Evolutionary conservation across 2,113 vertebrate species (phyloP).

Genomic region (Scopus umbretta): DNA sequence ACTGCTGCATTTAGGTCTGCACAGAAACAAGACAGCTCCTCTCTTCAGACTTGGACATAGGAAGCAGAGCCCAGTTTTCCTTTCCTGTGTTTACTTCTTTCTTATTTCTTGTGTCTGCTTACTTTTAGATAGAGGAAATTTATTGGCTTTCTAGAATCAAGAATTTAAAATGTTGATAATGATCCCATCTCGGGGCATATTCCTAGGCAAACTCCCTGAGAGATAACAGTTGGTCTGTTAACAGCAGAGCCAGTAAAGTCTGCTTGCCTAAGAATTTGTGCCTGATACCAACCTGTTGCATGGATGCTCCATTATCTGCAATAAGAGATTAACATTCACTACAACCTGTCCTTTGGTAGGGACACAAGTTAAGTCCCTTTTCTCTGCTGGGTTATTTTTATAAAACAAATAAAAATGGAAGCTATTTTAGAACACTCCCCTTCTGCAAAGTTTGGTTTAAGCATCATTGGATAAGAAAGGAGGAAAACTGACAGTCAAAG

Average conservation of each 20-base stretch:
- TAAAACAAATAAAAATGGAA: neutral
- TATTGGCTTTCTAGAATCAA: conserved; percentile 11
- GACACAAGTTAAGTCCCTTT: neutral
- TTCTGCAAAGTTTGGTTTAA: neutral
- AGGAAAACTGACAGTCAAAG: neutral
- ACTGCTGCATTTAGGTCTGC: neutral
- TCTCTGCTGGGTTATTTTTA: neutral
- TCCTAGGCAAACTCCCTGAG: neutral
- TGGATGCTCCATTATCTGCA: accelerated
- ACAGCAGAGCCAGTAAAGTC: neutral
- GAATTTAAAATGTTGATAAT: conserved; percentile 35
- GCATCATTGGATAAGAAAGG: neutral
- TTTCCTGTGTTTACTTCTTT: neutral
- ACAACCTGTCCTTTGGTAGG: neutral
- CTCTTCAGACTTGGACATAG: accelerated
- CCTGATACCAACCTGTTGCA: neutral
- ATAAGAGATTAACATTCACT: neutral
- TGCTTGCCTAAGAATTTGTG: neutral
- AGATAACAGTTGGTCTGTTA: neutral
- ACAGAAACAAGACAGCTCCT: neutral
- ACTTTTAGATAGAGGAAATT: neutral
- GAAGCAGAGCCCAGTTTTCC: neutral
- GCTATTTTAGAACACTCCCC: neutral
- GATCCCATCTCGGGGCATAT: neutral
- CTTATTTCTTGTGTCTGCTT: neutral